Percentiles rank a stretch among this genome's conserved stretches.
These are phyloP conservation scores for Myotis yumanensis DNA, from an alignment of 2,113 vertebrate genomes.

Conservation along the genomic window DNA sequence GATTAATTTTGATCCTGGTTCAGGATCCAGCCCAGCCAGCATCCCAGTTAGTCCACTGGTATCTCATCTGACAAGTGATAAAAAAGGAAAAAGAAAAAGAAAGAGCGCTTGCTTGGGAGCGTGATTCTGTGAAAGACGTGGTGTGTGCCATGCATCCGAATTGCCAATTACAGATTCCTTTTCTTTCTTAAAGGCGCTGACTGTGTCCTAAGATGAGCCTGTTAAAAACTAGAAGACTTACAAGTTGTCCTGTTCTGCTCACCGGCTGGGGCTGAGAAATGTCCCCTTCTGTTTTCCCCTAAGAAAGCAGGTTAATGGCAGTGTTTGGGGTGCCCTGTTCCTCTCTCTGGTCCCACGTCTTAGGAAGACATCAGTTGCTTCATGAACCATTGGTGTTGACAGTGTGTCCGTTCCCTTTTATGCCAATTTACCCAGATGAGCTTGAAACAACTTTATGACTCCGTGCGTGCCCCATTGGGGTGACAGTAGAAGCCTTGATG, in stretches of 20 bases:
- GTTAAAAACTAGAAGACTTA: conserved; percentile 30
- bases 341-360: conserved; percentile 44
- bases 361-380: conserved; percentile 59
- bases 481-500: conserved; percentile 78
- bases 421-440: conserved; percentile 78
- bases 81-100: neutral
- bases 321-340: conserved; percentile 37
- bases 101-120: conserved; percentile 5
- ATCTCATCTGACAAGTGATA: conserved; percentile 55
- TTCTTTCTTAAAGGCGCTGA: conserved; percentile 57
- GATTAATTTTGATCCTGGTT: conserved; percentile 69
- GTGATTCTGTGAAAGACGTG: conserved; percentile 48
- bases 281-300: conserved; percentile 33
- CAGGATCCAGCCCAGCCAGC: conserved; percentile 39
- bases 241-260: conserved; percentile 48
- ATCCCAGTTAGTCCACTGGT: conserved; percentile 33
- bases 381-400: conserved; percentile 73
- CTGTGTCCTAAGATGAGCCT: neutral
- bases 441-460: conserved; percentile 74
- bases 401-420: conserved; percentile 61
- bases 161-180: conserved; percentile 73
- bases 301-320: conserved; percentile 26
- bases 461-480: conserved; percentile 69
- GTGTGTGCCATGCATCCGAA: conserved; percentile 30
- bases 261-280: neutral